Percentiles rank a stretch among this genome's conserved stretches.
phyloP scores from a whole-genome alignment of 1,140 invertebrate genomes.

The Drosophila carrolli region DNA sequence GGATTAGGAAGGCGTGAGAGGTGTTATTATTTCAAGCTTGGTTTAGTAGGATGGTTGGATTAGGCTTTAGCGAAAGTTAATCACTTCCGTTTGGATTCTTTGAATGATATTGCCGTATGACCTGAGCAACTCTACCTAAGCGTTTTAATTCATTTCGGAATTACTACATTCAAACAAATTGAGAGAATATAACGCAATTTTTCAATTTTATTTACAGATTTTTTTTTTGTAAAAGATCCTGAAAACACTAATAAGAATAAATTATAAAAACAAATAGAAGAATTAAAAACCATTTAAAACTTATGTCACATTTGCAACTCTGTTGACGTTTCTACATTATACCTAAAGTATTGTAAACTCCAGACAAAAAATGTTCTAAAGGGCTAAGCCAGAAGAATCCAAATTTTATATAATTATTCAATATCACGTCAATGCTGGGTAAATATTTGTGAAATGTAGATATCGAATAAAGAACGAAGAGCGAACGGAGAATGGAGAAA shows the following conservation, averaged over 20 bases:
- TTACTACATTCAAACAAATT: too few relatives aligned
- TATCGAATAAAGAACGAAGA: conserved; percentile 33
- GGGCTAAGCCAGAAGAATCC: conserved; percentile 36
- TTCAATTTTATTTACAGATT: too few relatives aligned
- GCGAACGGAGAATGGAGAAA: conserved; percentile 31
- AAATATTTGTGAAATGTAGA: conserved; percentile 76
- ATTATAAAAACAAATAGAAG: background rate
- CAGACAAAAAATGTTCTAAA: background rate
- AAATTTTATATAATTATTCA: conserved; percentile 79
- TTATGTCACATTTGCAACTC: background rate
- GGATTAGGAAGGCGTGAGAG: conserved; percentile 8
- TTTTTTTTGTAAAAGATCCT: too few relatives aligned
- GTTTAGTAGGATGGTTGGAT: conserved; percentile 9
- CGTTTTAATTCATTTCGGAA: too few relatives aligned
- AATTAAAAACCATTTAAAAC: background rate
- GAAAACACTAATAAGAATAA: background rate
- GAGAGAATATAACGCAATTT: too few relatives aligned
- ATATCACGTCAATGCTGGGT: conserved; percentile 76
- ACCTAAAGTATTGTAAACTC: background rate
- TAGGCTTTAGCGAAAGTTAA: background rate
- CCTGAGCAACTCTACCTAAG: too few relatives aligned
- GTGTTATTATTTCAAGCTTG: conserved; percentile 4
- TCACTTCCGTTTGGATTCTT: conserved; percentile 15
- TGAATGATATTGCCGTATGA: too few relatives aligned
- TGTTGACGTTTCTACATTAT: background rate